Conservation (phyloP, 2,888 invertebrate species). For the Allygus modestus region DNA sequence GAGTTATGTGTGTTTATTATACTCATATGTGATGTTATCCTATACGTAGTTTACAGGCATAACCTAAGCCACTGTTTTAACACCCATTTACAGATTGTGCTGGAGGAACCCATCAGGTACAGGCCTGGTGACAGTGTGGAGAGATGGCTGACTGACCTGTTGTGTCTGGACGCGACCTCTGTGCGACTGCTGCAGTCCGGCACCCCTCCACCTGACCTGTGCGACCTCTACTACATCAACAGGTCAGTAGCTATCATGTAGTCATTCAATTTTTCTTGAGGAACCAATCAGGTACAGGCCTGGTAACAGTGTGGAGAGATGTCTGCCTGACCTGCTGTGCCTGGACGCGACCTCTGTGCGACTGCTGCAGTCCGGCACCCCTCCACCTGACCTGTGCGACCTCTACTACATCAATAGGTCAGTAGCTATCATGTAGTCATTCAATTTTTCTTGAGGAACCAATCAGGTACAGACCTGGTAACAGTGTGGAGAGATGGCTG, state of each 20-base stretch:
- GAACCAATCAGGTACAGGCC: constrained; percentile 97
- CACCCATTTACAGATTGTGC: no score
- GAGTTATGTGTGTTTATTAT: no score
- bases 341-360: constrained; percentile 88
- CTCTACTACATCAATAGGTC: constrained; percentile 87
- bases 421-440: no score
- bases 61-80: no score
- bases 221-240: constrained; percentile 92
- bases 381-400: constrained; percentile 92
- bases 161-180: constrained; percentile 92
- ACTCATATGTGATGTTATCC: no score
- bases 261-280: no score
- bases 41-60: no score
- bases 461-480: constrained; percentile 93
- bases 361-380: constrained; percentile 87
- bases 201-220: constrained; percentile 92
- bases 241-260: constrained; percentile 70
- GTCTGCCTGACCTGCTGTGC: constrained; percentile 95
- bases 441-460: constrained; percentile 93
- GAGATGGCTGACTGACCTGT: constrained; percentile 91
- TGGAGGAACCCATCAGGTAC: constrained; percentile 98
- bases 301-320: constrained; percentile 92
- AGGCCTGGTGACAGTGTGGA: constrained; percentile 92
- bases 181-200: constrained; percentile 84
- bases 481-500: constrained; percentile 94